Evolutionary conservation across 1,140 invertebrate species (phyloP).

Genomic region (Orchestia grillus): DNA sequence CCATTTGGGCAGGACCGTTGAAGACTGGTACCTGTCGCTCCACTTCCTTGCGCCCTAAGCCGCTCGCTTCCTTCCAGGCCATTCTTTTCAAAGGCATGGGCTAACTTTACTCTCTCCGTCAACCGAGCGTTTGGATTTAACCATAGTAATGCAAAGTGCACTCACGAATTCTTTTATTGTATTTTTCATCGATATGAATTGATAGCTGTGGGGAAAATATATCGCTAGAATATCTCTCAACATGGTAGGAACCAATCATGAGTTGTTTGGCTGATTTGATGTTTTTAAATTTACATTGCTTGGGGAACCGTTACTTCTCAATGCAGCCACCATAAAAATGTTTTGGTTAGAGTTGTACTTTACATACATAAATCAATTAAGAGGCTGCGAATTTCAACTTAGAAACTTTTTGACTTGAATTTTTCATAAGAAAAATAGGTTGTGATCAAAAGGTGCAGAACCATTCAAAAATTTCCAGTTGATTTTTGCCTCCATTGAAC

Average conservation of each 20-base stretch:
- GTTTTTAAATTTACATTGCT: too few relatives aligned
- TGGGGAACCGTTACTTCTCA: background rate
- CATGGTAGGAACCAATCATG: background rate
- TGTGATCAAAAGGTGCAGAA: too few relatives aligned
- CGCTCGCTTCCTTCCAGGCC: background rate
- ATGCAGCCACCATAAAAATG: background rate
- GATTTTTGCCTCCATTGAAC: too few relatives aligned
- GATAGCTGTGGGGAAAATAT: background rate
- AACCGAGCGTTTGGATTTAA: background rate
- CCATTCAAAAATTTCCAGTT: too few relatives aligned
- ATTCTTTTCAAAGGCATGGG: background rate
- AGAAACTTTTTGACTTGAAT: too few relatives aligned
- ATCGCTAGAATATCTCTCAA: background rate
- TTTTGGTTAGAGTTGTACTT: background rate
- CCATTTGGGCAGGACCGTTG: background rate
- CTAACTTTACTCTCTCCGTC: background rate
- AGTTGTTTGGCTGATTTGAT: background rate
- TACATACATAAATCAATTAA: background rate
- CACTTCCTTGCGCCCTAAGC: background rate
- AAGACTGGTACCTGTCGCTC: conserved; percentile 23
- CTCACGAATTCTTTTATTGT: background rate
- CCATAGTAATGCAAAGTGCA: background rate
- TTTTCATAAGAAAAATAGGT: too few relatives aligned
- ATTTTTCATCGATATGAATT: background rate
- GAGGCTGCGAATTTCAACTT: background rate